A percentile compares a stretch with the other conserved stretches of the same genome.
Conservation (phyloP, 2,113 vertebrate genomes). For the Seriola aureovittata region DNA sequence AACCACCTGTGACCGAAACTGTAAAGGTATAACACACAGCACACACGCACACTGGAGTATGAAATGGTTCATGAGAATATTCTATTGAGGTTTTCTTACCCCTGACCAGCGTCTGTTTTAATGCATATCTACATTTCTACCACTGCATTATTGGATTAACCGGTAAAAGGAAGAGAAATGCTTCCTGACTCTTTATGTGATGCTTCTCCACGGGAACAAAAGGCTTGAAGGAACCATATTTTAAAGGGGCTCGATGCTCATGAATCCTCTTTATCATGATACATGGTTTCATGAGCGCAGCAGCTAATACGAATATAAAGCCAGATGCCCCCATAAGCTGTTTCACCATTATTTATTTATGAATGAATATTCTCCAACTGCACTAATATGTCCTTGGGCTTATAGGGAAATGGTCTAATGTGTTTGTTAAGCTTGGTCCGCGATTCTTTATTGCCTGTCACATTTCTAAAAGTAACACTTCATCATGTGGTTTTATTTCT, state of each 20-base stretch:
- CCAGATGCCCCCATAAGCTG: constrained; percentile 79
- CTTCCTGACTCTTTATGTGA: constrained; percentile 22
- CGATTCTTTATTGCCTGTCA: constrained; percentile 80
- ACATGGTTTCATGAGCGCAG: constrained; percentile 69
- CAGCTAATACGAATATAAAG: constrained; percentile 72
- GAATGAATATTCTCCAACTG: constrained; percentile 76
- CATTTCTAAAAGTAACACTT: constrained; percentile 62
- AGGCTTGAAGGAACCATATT: constrained; percentile 46
- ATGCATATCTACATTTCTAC: background rate
- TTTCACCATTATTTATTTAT: constrained; percentile 82
- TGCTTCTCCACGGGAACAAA: constrained; percentile 44
- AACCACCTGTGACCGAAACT: constrained; percentile 10
- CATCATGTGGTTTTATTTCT: constrained; percentile 59
- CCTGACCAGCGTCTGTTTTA: background rate
- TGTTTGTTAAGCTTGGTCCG: constrained; percentile 68
- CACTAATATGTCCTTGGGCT: constrained; percentile 74
- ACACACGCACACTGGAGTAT: background rate
- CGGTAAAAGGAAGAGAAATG: constrained; percentile 3
- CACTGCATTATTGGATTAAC: background rate
- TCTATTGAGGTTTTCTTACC: too few species aligned
- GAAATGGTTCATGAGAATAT: background rate
- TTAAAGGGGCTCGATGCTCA: constrained; percentile 51
- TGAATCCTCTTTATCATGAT: constrained; percentile 80
- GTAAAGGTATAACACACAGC: background rate
- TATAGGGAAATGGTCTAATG: constrained; percentile 71